Conservation (phyloP, 2,888 invertebrate species). For the Encarsia formosa region DNA sequence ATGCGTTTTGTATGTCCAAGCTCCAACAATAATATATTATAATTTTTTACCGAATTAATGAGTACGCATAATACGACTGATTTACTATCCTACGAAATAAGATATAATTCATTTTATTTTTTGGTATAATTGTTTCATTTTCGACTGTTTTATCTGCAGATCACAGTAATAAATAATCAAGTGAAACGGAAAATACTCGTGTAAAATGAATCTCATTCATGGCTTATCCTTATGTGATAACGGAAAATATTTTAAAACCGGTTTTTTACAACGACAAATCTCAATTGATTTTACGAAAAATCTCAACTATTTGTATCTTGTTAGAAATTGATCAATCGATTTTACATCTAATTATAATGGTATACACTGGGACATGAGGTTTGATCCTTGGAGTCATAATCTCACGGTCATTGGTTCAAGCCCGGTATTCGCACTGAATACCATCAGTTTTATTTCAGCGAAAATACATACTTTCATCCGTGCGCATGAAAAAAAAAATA, state of each 20-base stretch:
- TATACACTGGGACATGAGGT: too few relatives aligned
- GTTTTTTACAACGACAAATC: conserved; percentile 14
- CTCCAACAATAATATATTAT: too few relatives aligned
- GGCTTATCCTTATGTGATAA: conserved; percentile 14
- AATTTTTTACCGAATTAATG: too few relatives aligned
- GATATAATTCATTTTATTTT: neutral
- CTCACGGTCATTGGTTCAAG: too few relatives aligned
- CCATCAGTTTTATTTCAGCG: too few relatives aligned
- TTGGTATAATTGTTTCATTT: conserved; percentile 10
- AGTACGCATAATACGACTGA: neutral
- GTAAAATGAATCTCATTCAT: conserved; percentile 14
- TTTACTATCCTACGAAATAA: conserved; percentile 1
- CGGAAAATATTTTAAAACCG: conserved; percentile 5
- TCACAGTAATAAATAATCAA: conserved; percentile 18
- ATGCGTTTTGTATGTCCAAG: too few relatives aligned
- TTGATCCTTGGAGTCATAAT: too few relatives aligned
- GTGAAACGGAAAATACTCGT: conserved; percentile 3
- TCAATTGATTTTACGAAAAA: conserved; percentile 14
- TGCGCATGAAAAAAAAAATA: too few relatives aligned
- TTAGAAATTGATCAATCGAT: too few relatives aligned
- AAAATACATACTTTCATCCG: too few relatives aligned
- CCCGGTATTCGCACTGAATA: too few relatives aligned
- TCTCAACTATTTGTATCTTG: neutral
- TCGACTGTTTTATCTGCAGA: conserved; percentile 3
- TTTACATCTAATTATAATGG: too few relatives aligned